Base-by-base conservation (phyloP, 2,797 vertebrate genomes). In the Uromys caudimaculatus region DNA sequence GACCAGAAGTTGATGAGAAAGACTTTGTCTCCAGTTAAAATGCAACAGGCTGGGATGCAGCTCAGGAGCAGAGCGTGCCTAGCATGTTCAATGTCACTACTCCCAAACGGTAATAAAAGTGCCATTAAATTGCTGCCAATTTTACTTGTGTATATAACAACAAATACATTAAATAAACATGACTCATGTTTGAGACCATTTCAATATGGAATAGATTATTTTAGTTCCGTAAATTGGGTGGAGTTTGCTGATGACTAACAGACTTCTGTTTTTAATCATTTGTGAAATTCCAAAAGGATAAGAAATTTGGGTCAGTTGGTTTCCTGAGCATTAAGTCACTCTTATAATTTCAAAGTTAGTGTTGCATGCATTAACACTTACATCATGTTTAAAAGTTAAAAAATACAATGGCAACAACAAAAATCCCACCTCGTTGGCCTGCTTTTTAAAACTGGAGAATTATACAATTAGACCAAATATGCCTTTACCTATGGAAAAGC, bases 241-340 rank as follows among this genome's bases (percentile, higher is more conserved):
- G 10, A 27, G 91, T 88, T 97, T 97, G 97, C 47, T 58, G 38
- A 96, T 82, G 89, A 96, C 27, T 97, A 97, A 95, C n/a, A 83
- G 38, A 1, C 21, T 88, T 83, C 76, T 91, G 89, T n/a, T 96
- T 98, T 97, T 97, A 94, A 96, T 85, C 52, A 94, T 94, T 95
- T 92, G 90, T 47, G 95, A 32, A 81, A 97, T 97, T 97, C 97
- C 89, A 93, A 32, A 98, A 92, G 76, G 86, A 91, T 81, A 98
- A 95, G 76, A 96, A 50, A 64, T 97, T 87, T 97, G 93, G 86
- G 96, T 93, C 13, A 93, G 78, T 14, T 95, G 6, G 60, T 96
- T 96, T 84, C 32, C 93, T 75, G 19, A 95, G 29, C 88, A 95
- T 95, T 92, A 71, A 93, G 32, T 96, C 79, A 94, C 86, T 92